Evolutionary conservation across 2,888 invertebrate species (phyloP), one percentile per base, ranked within the genome.

Genomic region (Lithophane leautieri): DNA sequence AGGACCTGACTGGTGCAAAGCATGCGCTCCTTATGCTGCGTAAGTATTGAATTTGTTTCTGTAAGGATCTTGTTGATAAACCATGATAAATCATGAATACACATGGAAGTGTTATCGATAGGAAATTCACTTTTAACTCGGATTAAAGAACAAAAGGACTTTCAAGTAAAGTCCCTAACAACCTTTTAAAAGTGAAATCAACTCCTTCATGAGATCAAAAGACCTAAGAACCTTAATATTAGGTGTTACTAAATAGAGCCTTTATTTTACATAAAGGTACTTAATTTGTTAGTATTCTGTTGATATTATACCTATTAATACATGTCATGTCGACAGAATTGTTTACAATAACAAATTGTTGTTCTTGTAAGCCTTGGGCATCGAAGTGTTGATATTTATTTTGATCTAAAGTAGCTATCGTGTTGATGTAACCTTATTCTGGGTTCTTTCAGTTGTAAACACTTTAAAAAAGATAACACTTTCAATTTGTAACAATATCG

Each of bases 1-100:
- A 84, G 99, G 99, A 0, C 98, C 99, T 0, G 91, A 95, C 8
- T 96, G 97, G 90, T 96, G 98, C 70, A 97, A 97, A 82, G 96
- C 95, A 22, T 97, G 97, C 85, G 97, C 98, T 4, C 97, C 97
- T 0, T 97, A 97, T 87, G 97, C 98, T 77, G 97, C 97, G 98
- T 98, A 94, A 97, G 97, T 96, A 52, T 60, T 60, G 9, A 19
- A 16, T 56, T 42, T 25, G 66, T 66, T 22, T 50, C 22, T n/a
- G n/a, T n/a, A n/a, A 28, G 22, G 28, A 44, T 44, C 22, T 62
- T 42, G 22, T 60, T 22, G n/a, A 14, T 19, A 34, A 14, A n/a
- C 19, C 34, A 25, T 47, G n/a, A 25, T 42, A 14, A 60, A 22
- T 69, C 1, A 28, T 62, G 62, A 65, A 61, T 9, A 69, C 25